Base-by-base conservation (phyloP, 1,140 invertebrate genomes). In the Bombus sylvicola region DNA sequence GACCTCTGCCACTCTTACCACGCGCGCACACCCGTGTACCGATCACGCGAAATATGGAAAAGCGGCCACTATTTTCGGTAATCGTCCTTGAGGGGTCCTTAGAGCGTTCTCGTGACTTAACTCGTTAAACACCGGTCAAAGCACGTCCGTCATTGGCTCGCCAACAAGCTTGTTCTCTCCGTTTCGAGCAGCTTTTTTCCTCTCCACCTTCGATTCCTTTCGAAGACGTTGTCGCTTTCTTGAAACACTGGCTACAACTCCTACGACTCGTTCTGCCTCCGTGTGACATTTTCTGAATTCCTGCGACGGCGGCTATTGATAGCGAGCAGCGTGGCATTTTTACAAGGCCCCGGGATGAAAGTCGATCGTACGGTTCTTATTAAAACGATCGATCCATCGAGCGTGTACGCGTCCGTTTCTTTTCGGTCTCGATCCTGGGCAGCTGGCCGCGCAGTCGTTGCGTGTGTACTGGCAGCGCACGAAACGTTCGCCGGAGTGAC, bases 181-280 rank as follows among this genome's bases (percentile, higher is more conserved):
- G 72, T 76, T 83, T 68, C 53, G 57, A 76, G 34, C 83, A 31
- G 57, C 87, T 89, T 89, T 89, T 87, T 89, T 86, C 28, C 9
- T 62, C 59, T 39, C 5, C 79, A 28, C 71, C 39, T 31, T n/a
- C 71, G 71, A 88, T 79, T 71, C 78, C 75, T 82, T 86, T 82
- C 79, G 80, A 66, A 81, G 83, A 37, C n/a, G 53, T 22, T 18
- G 66, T 34, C 37, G 18, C 13, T 10, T 12, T 18, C 22, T 9
- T 22, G 47, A 53, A 53, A 53, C 47, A 53, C 47, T 10, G 13
- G 34, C 13, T n/a, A 41, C 10, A 37, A n/a, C 57, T n/a, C 34
- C 31, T 57, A 9, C 28, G n/a, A 12, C 47, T 47, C 15, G 47
- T 47, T 74, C 31, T 18, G 10, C 31, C 34, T 28, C 13, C 34